Conservation (phyloP, 2,113 vertebrate genomes). For the Epinephelus lanceolatus region DNA sequence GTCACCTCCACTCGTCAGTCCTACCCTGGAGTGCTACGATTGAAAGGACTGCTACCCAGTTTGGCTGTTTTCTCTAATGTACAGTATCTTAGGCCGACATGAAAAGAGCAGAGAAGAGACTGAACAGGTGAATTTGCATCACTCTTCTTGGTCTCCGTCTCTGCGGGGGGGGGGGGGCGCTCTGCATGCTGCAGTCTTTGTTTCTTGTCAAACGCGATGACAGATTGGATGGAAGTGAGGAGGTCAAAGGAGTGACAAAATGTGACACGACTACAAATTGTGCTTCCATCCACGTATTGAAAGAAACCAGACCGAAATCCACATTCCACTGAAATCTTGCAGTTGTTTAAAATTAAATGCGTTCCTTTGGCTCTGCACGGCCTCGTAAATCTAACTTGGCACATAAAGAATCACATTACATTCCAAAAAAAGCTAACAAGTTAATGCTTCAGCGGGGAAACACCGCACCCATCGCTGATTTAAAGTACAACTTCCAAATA, state of each 20-base stretch:
- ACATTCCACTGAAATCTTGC: background rate
- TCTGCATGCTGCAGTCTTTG: background rate
- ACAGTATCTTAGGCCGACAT: slow-evolving; percentile 30
- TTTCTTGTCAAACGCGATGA: background rate
- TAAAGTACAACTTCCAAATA: slow-evolving; percentile 16
- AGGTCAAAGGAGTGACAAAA: background rate
- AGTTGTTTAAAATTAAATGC: background rate
- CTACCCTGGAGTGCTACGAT: slow-evolving; percentile 15
- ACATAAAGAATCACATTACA: background rate
- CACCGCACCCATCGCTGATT: background rate
- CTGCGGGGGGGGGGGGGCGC: background rate
- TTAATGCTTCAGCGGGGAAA: slow-evolving; percentile 1
- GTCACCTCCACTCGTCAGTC: slow-evolving; percentile 44
- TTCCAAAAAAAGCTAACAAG: background rate
- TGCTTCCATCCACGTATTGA: too few relatives aligned
- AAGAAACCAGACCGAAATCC: background rate
- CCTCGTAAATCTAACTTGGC: background rate
- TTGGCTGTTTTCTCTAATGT: slow-evolving; percentile 38
- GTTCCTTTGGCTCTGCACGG: background rate
- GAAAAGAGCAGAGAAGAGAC: background rate
- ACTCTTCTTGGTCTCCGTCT: background rate
- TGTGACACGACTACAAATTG: background rate
- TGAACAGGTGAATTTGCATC: slow-evolving; percentile 29
- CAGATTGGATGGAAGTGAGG: background rate
- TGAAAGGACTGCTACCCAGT: slow-evolving; percentile 20